Conservation (phyloP, 2,113 vertebrate species). For the Nettapus auritus region DNA sequence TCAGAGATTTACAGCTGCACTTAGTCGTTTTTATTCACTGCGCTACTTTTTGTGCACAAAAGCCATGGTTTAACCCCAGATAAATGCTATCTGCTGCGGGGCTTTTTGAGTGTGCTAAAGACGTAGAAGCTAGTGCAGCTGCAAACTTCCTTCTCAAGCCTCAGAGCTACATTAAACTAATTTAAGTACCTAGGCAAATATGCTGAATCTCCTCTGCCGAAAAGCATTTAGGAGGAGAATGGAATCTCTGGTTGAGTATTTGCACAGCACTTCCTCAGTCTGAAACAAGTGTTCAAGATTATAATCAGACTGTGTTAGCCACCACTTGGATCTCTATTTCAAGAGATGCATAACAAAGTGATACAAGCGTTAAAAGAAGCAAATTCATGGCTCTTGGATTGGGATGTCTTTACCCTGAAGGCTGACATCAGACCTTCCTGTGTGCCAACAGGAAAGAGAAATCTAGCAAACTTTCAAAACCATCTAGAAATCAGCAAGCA, state of each 20-base stretch:
- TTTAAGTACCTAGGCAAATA: conserved; percentile 5
- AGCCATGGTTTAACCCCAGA: conserved; percentile 11
- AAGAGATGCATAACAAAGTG: not conserved
- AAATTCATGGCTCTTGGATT: not conserved
- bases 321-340: not conserved
- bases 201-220: not conserved
- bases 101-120: not conserved
- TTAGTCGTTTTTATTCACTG: conserved; percentile 9
- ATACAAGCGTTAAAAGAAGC: not conserved
- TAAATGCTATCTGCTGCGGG: not conserved
- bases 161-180: not conserved
- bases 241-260: not conserved
- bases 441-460: not conserved
- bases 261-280: not conserved
- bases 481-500: not conserved
- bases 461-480: not conserved
- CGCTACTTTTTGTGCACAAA: conserved; percentile 6
- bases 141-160: not conserved
- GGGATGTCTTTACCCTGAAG: not conserved
- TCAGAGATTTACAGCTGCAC: conserved; percentile 12
- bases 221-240: not conserved
- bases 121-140: not conserved
- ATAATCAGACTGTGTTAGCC: not conserved
- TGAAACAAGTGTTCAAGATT: not conserved
- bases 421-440: not conserved